Evolutionary conservation across 2,113 vertebrate genomes (phyloP).

Genomic region (Vombatus ursinus): DNA sequence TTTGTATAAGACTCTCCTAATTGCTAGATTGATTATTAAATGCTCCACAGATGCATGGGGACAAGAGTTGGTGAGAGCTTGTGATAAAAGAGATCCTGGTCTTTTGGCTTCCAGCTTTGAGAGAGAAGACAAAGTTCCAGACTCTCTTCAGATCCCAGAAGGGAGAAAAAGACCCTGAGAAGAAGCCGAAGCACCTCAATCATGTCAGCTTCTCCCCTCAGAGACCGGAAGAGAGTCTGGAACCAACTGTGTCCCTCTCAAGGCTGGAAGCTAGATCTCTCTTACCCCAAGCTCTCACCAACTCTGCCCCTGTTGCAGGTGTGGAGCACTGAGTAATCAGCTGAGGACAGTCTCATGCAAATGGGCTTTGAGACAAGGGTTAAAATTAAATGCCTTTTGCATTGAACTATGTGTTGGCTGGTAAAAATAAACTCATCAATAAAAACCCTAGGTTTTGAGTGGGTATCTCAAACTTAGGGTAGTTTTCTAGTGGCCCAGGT

Average conservation of each 20-base stretch:
- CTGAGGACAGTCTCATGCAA: neutral
- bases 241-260: neutral
- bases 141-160: neutral
- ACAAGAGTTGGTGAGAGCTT: neutral
- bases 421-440: neutral
- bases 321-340: neutral
- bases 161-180: neutral
- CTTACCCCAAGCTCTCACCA: neutral
- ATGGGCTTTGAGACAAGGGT: neutral
- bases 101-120: neutral
- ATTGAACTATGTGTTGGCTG: neutral
- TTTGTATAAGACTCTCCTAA: neutral
- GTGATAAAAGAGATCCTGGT: no score
- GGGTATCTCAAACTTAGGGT: neutral
- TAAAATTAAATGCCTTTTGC: neutral
- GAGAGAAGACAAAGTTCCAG: neutral
- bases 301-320: neutral
- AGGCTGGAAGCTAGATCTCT: neutral
- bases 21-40: neutral
- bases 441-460: neutral
- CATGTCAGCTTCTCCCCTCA: neutral
- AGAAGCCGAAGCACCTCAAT: neutral
- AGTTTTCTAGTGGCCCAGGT: neutral
- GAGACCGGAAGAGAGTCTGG: neutral
- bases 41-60: neutral